Conservation (phyloP, 2,888 invertebrate species). For the Timema podura region DNA sequence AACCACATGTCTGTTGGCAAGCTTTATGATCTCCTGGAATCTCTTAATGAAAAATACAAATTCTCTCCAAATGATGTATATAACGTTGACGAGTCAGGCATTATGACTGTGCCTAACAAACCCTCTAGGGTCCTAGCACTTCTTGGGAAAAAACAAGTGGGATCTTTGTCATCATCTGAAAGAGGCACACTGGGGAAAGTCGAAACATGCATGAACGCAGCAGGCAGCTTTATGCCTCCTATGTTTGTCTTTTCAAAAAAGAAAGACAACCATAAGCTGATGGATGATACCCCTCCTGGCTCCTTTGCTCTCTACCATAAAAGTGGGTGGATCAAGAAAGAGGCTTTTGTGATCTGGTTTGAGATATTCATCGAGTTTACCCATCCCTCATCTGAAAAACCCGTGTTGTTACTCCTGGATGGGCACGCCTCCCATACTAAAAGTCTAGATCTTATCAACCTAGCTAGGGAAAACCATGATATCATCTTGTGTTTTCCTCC, state of each 20-base stretch:
- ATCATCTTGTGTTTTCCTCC: too few relatives aligned
- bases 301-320: conserved; percentile 36
- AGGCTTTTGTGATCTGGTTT: conserved; percentile 14
- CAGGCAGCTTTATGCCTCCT: conserved; percentile 39
- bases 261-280: conserved; percentile 37
- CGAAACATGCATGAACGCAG: conserved; percentile 37
- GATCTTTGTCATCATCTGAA: conserved; percentile 25
- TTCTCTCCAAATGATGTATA: conserved; percentile 15
- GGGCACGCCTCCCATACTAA: too few relatives aligned
- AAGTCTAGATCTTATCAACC: too few relatives aligned
- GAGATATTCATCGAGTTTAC: conserved; percentile 33
- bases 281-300: conserved; percentile 38
- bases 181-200: conserved; percentile 21
- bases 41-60: not conserved
- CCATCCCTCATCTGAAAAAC: conserved; percentile 36
- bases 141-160: conserved; percentile 26
- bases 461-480: too few relatives aligned
- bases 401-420: conserved; percentile 40
- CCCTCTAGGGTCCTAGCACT: conserved; percentile 24
- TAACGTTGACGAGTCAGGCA: conserved; percentile 7
- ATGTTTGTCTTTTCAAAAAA: conserved; percentile 40
- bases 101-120: conserved; percentile 19
- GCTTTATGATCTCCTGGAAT: conserved; percentile 14
- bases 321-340: conserved; percentile 30
- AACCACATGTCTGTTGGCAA: conserved; percentile 2